Evolutionary conservation across 2,113 vertebrate species (phyloP).

Genomic region (Cyanocitta stelleri): DNA sequence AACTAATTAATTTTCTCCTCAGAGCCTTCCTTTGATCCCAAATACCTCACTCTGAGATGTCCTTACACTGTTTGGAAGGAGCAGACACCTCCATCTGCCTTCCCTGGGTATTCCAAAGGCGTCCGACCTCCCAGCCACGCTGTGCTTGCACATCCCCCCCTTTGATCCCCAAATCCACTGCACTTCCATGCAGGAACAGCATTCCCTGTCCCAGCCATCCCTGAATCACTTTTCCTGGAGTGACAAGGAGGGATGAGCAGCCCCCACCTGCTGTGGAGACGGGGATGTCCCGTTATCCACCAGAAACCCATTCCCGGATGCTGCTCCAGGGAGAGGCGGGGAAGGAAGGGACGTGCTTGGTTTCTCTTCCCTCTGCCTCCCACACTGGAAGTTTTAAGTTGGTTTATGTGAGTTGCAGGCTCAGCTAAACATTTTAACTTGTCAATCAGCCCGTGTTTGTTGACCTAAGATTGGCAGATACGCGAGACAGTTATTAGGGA

Average conservation of each 20-base stretch:
- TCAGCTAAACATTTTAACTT: slow-evolving; percentile 83
- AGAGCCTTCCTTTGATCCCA: neutral
- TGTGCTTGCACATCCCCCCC: neutral
- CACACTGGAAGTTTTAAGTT: slow-evolving; percentile 68
- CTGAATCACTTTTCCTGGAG: accelerated
- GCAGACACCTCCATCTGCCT: neutral
- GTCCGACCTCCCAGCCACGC: neutral
- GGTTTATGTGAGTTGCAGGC: slow-evolving; percentile 68
- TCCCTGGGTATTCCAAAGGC: neutral
- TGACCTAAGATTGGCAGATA: slow-evolving; percentile 87
- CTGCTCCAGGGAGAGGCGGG: neutral
- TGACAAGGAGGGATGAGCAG: neutral
- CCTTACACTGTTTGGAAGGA: neutral
- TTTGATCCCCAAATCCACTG: neutral
- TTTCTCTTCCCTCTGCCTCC: slow-evolving; percentile 73
- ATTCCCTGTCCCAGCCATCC: neutral
- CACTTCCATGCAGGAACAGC: neutral
- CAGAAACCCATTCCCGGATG: neutral
- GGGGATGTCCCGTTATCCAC: neutral
- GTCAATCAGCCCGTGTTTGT: slow-evolving; percentile 85
- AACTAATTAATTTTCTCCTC: neutral
- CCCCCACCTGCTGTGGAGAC: neutral
- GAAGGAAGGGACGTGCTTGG: slow-evolving; percentile 32
- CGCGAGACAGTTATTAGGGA: slow-evolving; percentile 69
- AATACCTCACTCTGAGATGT: neutral